Base-by-base conservation (phyloP, 1,140 invertebrate species). In the Drosophila littoralis region DNA sequence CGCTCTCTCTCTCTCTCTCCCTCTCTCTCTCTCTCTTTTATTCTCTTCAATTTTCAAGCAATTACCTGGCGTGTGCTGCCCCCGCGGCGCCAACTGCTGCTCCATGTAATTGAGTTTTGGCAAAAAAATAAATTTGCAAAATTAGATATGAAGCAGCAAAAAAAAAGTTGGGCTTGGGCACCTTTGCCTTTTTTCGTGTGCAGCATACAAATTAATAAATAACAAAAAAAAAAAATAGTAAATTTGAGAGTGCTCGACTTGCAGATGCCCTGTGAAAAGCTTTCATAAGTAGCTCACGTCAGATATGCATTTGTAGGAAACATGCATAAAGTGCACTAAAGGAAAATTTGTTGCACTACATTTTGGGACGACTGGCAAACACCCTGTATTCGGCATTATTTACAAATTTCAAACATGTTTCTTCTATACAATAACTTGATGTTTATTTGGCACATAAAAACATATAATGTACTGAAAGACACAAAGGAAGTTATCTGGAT, bases 91-190 rank as follows among this genome's bases (percentile, higher is more conserved):
- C 59, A 40, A 51, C 43, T 66, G 55, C 61, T 63, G 2, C 52
- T 17, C 52, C 63, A 76, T 74, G 75, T 88, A 86, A 86, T 88
- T 86, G 79, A 88, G 82, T 88, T 86, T 82, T 45, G n/a, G 6
- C n/a, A 9, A 35, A 33, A 63, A 79, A 79, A 76, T 73, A 74
- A 82, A 63, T 74, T 79, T 48, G 17, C 58, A 79, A 88, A 88
- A 86, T 86, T 86, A 82, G 79, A 82, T 76, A 79, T 69, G 58
- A 57, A 54, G 38, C 51, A 13, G 22, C 10, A 51, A 17, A 45
- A 36, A 36, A 36, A 58, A 73, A 59, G 58, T 63, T 54, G 45
- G 51, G 40, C 50, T 42, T 61, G 17, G 10, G 48, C 59, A 13
- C 38, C 58, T 35, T 68, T 36, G 17, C n/a, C n/a, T n/a, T n/a